Evolutionary conservation across 2,888 invertebrate genomes (phyloP).

Genomic region (Orchesellides sinensis): DNA sequence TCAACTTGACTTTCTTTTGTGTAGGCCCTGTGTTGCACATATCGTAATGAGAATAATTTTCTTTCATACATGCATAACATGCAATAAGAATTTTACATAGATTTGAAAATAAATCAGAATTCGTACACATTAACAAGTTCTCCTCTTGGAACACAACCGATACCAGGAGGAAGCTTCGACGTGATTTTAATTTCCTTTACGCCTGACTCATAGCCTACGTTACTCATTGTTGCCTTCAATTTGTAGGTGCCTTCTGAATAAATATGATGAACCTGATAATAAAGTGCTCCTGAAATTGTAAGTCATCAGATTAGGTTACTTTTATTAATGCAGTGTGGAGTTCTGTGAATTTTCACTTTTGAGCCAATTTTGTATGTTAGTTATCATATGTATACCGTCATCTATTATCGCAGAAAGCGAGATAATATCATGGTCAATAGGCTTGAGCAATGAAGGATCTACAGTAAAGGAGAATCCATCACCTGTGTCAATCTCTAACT

Average conservation of each 20-base stretch:
- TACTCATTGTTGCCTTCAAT: background rate
- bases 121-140: constrained; percentile 18
- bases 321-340: too few relatives aligned
- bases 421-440: background rate
- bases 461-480: background rate
- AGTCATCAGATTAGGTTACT: too few relatives aligned
- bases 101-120: background rate
- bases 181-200: background rate
- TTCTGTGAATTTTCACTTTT: background rate
- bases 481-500: constrained; percentile 13
- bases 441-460: background rate
- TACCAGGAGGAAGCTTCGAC: background rate
- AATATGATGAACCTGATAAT: background rate
- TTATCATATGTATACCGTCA: background rate
- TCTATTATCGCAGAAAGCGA: background rate
- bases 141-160: background rate
- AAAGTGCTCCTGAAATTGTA: background rate
- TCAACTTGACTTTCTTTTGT: background rate
- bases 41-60: background rate
- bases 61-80: background rate
- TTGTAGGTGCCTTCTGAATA: background rate
- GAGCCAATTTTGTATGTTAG: background rate
- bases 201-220: background rate
- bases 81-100: background rate
- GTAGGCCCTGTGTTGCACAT: background rate